phyloP scores from a whole-genome alignment of 2,797 vertebrate genomes.

The Eulemur rubriventer region DNA sequence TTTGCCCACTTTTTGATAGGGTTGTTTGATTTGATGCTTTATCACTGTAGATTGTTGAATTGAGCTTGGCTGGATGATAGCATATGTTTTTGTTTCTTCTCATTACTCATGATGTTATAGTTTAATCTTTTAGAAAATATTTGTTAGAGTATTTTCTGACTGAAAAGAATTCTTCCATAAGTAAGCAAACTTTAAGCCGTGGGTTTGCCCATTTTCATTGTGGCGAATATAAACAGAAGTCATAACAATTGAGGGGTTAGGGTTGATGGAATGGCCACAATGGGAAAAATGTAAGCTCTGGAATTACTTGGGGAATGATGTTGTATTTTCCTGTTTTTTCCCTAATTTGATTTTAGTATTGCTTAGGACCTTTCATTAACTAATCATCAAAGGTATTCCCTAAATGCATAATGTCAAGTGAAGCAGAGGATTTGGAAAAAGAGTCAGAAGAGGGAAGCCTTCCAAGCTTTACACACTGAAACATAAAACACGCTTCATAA shows the following conservation, averaged over 20 bases:
- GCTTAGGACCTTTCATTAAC: background rate
- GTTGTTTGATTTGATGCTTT: background rate
- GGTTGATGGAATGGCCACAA: background rate
- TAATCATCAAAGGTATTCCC: background rate
- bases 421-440: background rate
- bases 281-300: background rate
- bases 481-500: background rate
- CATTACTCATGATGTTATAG: background rate
- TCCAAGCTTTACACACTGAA: background rate
- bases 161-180: background rate
- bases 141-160: background rate
- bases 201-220: background rate
- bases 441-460: background rate
- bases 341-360: background rate
- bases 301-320: background rate
- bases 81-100: background rate
- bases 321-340: background rate
- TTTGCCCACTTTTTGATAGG: too few relatives aligned
- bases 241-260: background rate
- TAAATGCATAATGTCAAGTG: background rate
- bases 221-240: background rate
- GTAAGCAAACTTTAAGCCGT: background rate
- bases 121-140: background rate
- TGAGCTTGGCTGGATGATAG: background rate
- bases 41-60: background rate